Percentiles rank a stretch among this genome's conserved stretches.
Evolutionary conservation across 2,113 vertebrate genomes (phyloP).

Genomic region (Aldabrachelys gigantea): DNA sequence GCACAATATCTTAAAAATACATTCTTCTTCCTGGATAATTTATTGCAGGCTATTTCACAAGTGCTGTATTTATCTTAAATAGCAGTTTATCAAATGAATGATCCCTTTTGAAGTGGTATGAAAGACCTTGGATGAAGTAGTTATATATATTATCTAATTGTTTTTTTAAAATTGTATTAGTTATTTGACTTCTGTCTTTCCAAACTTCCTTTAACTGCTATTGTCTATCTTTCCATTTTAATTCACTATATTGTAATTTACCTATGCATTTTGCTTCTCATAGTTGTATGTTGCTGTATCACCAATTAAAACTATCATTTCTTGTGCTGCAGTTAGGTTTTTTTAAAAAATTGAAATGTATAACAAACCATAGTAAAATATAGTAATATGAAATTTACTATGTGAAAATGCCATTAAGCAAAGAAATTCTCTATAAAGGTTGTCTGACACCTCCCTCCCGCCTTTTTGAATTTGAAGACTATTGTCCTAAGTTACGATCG

Average conservation of each 20-base stretch:
- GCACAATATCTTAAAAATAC: constrained; percentile 44
- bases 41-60: background rate
- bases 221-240: background rate
- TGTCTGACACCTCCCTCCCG: background rate
- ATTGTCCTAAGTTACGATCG: background rate
- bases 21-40: constrained; percentile 55
- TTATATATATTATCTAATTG: background rate
- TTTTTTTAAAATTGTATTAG: background rate
- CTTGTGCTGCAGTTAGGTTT: background rate
- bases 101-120: constrained; percentile 39
- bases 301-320: background rate
- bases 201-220: background rate
- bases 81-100: constrained; percentile 56
- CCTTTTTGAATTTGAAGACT: background rate
- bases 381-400: background rate
- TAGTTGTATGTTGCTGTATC: background rate
- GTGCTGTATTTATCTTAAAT: constrained; percentile 59
- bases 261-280: rapidly evolving
- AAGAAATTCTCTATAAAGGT: background rate
- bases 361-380: background rate
- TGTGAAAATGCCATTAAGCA: background rate
- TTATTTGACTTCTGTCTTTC: constrained; percentile 19
- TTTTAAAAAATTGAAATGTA: background rate
- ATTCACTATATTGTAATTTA: background rate
- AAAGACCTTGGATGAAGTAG: constrained; percentile 36